phyloP scores from a whole-genome alignment of 2,113 vertebrate species.

The Sceloporus tristichus region DNA sequence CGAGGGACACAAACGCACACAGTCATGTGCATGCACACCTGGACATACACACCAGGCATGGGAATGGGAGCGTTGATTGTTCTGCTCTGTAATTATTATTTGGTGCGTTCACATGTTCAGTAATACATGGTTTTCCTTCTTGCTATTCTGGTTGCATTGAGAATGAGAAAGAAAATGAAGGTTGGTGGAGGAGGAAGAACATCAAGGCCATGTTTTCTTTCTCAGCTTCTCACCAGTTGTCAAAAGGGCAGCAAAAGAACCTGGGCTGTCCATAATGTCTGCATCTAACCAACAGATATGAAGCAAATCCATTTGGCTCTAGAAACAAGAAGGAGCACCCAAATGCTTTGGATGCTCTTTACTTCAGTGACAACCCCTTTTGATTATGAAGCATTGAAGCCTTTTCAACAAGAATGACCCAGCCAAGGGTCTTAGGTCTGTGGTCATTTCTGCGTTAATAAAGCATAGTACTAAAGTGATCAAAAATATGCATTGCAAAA shows the following conservation, averaged over 20 bases:
- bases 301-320: neutral
- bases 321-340: neutral
- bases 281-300: neutral
- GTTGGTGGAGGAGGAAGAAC: neutral
- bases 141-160: too few relatives aligned
- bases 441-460: too few relatives aligned
- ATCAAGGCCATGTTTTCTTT: neutral
- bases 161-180: neutral
- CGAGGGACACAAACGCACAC: fast-evolving
- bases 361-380: too few relatives aligned
- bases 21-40: too few relatives aligned
- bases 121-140: neutral
- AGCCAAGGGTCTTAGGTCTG: neutral
- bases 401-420: neutral
- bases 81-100: fast-evolving
- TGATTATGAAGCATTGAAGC: too few relatives aligned
- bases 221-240: neutral
- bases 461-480: neutral
- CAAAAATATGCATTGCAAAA: neutral
- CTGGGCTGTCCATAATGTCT: neutral
- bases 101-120: neutral
- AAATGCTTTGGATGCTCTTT: too few relatives aligned
- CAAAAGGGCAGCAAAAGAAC: neutral
- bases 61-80: neutral
- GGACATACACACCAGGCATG: too few relatives aligned